Percentiles rank a stretch among this genome's conserved stretches.
phyloP scores from a whole-genome alignment of 1,140 invertebrate species.

The Drosophila melanica region DNA sequence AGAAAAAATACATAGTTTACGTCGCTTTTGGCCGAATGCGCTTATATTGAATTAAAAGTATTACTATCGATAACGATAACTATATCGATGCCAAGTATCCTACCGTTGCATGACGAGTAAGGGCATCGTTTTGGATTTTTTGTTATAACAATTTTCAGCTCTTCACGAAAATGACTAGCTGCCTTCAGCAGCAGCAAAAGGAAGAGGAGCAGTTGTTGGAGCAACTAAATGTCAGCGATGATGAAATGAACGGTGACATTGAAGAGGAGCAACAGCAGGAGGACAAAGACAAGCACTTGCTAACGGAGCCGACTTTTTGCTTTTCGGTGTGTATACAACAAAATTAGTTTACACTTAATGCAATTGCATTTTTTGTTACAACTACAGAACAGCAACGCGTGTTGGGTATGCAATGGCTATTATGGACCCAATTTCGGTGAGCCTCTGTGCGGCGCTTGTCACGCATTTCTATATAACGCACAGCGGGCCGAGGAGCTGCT shows the following conservation, averaged over 20 bases:
- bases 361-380: not conserved
- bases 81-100: conserved; percentile 18
- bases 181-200: conserved; percentile 73
- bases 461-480: conserved; percentile 94
- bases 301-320: conserved; percentile 63
- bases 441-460: conserved; percentile 96
- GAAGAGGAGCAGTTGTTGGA: conserved; percentile 71
- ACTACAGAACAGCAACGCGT: conserved; percentile 84
- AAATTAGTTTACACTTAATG: not conserved
- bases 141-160: conserved; percentile 40
- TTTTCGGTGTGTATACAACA: conserved; percentile 74
- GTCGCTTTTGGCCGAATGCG: no score
- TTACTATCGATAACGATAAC: conserved; percentile 12
- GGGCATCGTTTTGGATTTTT: conserved; percentile 34
- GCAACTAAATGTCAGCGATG: conserved; percentile 61
- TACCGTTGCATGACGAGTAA: conserved; percentile 12
- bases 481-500: conserved; percentile 75
- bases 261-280: conserved; percentile 45
- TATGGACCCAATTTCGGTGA: conserved; percentile 96
- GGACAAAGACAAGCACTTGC: conserved; percentile 54
- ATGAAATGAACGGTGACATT: conserved; percentile 59
- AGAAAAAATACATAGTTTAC: no score
- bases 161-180: conserved; percentile 69
- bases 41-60: not conserved
- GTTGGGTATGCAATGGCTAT: conserved; percentile 95